Conservation (phyloP, 1,140 invertebrate species). For the Ridgeia piscesae region DNA sequence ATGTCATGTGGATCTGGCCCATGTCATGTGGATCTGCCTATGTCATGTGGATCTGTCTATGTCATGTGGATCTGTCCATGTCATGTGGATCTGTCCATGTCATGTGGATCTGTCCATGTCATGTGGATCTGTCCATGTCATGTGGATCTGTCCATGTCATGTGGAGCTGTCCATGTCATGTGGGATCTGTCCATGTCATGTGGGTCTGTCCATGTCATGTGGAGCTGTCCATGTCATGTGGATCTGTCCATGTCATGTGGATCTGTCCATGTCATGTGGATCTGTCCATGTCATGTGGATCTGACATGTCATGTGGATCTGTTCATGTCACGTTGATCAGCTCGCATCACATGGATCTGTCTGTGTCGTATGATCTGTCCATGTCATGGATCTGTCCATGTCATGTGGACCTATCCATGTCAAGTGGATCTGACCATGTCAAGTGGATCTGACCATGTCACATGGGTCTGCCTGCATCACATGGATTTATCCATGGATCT, state of each 20-base stretch:
- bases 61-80: background rate
- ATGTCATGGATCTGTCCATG: background rate
- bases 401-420: background rate
- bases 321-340: background rate
- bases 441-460: background rate
- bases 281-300: background rate
- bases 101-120: background rate
- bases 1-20: too few species aligned
- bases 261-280: background rate
- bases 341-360: background rate
- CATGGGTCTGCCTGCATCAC: background rate
- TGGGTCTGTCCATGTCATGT: background rate
- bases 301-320: background rate
- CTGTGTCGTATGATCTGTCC: background rate
- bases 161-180: background rate
- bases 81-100: background rate
- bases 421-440: background rate
- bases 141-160: background rate
- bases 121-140: background rate
- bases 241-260: background rate
- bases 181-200: background rate
- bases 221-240: background rate
- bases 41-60: background rate
- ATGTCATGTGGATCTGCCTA: background rate
- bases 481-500: background rate